Percentiles rank a stretch among this genome's conserved stretches.
These are phyloP conservation scores for Phymanthus crucifer DNA, from an alignment of 92 coral and sea anemone genomes.

Conservation along the genomic window DNA sequence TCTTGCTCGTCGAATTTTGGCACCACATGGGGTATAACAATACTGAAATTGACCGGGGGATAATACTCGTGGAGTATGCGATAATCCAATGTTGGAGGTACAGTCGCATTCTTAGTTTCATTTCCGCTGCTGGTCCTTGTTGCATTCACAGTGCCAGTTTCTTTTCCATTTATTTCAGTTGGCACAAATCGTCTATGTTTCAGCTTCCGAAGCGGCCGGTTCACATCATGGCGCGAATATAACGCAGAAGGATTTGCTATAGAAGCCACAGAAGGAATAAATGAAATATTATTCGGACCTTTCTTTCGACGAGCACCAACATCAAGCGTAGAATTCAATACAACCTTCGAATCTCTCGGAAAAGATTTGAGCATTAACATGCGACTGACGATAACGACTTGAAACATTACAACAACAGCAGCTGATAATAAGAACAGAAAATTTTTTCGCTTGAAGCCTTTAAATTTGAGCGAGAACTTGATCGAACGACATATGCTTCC, in stretches of 20 bases:
- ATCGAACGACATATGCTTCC: not conserved
- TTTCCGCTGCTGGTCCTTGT: not conserved
- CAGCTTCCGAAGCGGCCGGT: not conserved
- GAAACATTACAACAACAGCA: constrained; percentile 17
- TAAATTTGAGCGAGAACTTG: not conserved
- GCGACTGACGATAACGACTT: constrained; percentile 27
- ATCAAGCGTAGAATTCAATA: not conserved
- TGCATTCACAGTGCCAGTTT: not conserved
- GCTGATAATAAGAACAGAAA: not conserved
- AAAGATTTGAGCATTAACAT: constrained; percentile 6
- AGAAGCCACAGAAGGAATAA: not conserved
- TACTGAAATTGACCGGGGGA: constrained; percentile 37
- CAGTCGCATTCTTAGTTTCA: not conserved
- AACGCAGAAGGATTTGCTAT: not conserved
- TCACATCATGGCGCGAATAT: not conserved
- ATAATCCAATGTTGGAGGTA: constrained; percentile 28
- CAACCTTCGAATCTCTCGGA: not conserved
- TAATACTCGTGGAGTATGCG: constrained; percentile 31
- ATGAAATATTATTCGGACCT: not conserved
- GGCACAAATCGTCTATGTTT: not conserved
- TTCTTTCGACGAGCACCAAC: not conserved
- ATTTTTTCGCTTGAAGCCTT: constrained; percentile 12
- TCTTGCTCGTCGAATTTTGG: constrained; percentile 20
- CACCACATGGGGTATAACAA: constrained; percentile 25
- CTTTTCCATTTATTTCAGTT: not conserved